Conservation (phyloP, 1,140 invertebrate genomes). For the Oncopodura yosiiana region DNA sequence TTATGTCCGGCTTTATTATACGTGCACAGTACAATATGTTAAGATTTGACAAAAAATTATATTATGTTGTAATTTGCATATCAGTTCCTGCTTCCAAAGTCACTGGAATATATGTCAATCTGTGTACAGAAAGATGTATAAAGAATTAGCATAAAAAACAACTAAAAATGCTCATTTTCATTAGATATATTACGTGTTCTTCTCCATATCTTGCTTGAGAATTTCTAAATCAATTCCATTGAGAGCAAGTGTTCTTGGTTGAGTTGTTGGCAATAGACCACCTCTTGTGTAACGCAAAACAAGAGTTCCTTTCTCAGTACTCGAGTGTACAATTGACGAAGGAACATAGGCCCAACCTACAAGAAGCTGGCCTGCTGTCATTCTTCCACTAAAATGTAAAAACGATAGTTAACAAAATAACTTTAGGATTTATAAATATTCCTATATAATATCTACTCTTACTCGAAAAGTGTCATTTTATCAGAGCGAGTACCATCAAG, state of each 20-base stretch:
- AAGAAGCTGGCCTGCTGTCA: neutral
- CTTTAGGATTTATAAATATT: neutral
- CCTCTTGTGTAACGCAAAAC: conserved; percentile 4
- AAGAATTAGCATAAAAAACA: neutral
- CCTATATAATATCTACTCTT: neutral
- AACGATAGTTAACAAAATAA: neutral
- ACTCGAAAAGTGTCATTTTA: conserved; percentile 2
- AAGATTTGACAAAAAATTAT: too few relatives aligned
- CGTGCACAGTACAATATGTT: too few relatives aligned
- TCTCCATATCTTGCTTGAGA: neutral
- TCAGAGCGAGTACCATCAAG: neutral
- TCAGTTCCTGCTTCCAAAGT: conserved; percentile 9
- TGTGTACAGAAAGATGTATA: neutral
- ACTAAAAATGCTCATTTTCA: neutral
- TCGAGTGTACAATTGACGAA: neutral
- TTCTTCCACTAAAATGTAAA: neutral
- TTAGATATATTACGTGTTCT: neutral
- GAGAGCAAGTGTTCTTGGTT: neutral
- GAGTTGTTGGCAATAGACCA: neutral
- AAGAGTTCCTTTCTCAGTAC: neutral
- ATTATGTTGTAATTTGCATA: too few relatives aligned
- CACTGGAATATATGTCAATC: neutral
- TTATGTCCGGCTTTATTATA: too few relatives aligned
- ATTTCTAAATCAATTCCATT: neutral
- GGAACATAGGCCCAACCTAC: conserved; percentile 7